A percentile compares a stretch with the other conserved stretches of the same genome.
These are phyloP conservation scores for Yponomeuta cagnagella DNA, from an alignment of 2,888 invertebrate species.

Conservation along the genomic window DNA sequence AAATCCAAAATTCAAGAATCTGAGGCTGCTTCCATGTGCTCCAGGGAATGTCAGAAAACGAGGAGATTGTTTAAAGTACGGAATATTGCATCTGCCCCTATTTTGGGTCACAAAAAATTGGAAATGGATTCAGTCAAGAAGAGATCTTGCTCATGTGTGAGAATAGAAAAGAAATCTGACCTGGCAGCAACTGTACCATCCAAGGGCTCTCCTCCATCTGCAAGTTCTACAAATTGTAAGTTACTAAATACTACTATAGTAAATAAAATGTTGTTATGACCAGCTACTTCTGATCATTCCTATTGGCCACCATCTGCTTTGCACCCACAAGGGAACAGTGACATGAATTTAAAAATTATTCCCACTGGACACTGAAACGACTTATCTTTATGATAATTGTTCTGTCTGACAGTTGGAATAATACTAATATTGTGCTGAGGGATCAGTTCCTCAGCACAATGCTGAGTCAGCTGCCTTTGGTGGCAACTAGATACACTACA, in stretches of 20 bases:
- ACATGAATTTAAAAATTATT: too few relatives aligned
- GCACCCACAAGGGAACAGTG: too few relatives aligned
- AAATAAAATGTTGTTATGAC: too few relatives aligned
- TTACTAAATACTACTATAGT: constrained; percentile 20
- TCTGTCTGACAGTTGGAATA: too few relatives aligned
- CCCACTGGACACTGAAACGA: too few relatives aligned
- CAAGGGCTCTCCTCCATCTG: constrained; percentile 26
- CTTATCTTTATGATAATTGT: too few relatives aligned
- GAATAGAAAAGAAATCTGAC: constrained; percentile 46
- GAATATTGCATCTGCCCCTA: constrained; percentile 52
- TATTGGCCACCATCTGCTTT: too few relatives aligned
- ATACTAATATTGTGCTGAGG: too few relatives aligned
- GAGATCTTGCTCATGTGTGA: constrained; percentile 56
- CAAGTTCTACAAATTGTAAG: constrained; percentile 53
- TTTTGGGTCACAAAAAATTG: constrained; percentile 33
- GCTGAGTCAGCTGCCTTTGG: too few relatives aligned
- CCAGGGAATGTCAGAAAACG: constrained; percentile 38
- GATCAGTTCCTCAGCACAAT: too few relatives aligned
- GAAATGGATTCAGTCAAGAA: constrained; percentile 37
- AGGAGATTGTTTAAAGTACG: constrained; percentile 29
- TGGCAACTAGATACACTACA: too few relatives aligned
- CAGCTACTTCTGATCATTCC: too few relatives aligned
- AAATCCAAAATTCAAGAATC: constrained; percentile 45
- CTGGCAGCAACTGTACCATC: constrained; percentile 30
- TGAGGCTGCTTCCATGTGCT: constrained; percentile 33